phyloP scores from a whole-genome alignment of 2,113 vertebrate species.

The Cyrtonyx montezumae region DNA sequence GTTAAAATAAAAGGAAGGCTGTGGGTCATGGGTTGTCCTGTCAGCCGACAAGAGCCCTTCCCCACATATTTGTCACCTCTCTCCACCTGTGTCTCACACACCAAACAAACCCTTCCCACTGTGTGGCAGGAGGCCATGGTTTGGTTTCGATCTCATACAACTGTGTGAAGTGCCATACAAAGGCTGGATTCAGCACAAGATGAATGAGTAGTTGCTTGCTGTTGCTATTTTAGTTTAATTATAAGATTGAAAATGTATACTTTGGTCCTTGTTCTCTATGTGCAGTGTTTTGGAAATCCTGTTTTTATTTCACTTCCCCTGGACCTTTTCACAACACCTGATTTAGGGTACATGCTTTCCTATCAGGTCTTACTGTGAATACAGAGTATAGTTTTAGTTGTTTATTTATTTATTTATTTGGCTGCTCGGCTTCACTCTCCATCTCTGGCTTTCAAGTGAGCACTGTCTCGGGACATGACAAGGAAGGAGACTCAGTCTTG shows the following conservation, averaged over 20 bases:
- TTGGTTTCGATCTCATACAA: background rate
- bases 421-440: background rate
- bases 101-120: background rate
- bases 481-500: background rate
- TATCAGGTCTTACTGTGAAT: background rate
- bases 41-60: background rate
- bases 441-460: background rate
- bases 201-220: background rate
- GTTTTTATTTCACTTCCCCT: slow-evolving; percentile 18
- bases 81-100: background rate
- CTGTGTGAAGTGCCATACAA: background rate
- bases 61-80: background rate
- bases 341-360: background rate
- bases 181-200: background rate
- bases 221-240: background rate
- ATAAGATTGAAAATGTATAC: background rate
- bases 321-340: background rate
- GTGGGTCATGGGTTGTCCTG: background rate
- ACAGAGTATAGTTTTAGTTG: background rate
- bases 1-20: background rate
- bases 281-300: slow-evolving; percentile 7
- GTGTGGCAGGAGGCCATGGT: background rate
- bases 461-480: background rate
- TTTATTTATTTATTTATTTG: background rate
- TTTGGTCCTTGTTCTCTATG: background rate